Evolutionary conservation across 2,888 invertebrate genomes (phyloP), one percentile per base, ranked within the genome.

Genomic region (Philopedon plagiatum): DNA sequence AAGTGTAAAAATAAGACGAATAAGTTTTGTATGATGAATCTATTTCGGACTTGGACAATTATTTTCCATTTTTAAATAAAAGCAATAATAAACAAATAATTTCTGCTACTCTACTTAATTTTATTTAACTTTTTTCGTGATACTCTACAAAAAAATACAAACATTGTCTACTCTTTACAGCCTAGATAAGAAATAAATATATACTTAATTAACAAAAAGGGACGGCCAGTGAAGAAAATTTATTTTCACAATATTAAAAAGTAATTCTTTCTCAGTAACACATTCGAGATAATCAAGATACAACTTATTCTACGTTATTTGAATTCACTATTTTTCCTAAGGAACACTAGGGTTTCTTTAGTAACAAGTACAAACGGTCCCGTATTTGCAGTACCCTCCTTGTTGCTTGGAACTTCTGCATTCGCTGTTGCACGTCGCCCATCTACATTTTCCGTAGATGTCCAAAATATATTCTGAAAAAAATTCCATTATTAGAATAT

Each of bases 341-440:
- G 7, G 3, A 26, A 13, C 13, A 5, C 26, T 26, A 13, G n/a
- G 9, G 15, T 13, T 2, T 11, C 11, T 34, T 51, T 62, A 68
- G 41, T 68, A 70, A 15, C 70, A 70, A 2, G 70, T 70, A 44
- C 70, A 70, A n/a, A 23, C 34, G 21, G 51, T 51, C 8, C 63
- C 70, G n/a, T 54, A 41, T 57, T 70, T 70, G 13, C 70, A 70
- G 62, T 54, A 63, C 15, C 63, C 70, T 23, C 69, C 69, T 21
- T 62, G 39, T 23, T 62, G 32, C 1, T 21, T 46, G 21, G 54
- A 39, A 5, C 13, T 44, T 70, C 57, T 70, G 18, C 70, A 70
- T 11, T 19, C n/a, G 2, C n/a, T 21, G 29, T 70, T 63, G 39
- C 70, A 70, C 9, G n/a, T 9, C 1, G 7, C 3, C 70, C 70